Percentiles rank a stretch among this genome's conserved stretches.
These are phyloP conservation scores for Austrolebias charrua DNA, from an alignment of 2,797 vertebrate genomes.

Conservation along the genomic window DNA sequence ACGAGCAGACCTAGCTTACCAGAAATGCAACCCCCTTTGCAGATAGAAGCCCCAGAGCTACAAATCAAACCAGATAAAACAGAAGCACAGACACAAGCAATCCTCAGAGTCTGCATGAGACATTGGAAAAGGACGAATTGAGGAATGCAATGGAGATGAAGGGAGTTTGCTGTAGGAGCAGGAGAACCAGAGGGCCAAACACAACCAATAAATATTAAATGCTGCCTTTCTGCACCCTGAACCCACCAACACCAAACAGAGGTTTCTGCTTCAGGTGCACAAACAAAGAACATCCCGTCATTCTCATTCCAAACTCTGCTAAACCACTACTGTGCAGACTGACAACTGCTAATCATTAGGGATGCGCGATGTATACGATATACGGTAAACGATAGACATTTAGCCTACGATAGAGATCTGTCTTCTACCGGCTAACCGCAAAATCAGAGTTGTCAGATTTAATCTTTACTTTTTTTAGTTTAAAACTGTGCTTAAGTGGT, in stretches of 20 bases:
- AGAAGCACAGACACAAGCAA: conserved; percentile 21
- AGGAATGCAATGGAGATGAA: conserved; percentile 10
- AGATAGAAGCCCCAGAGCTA: conserved; percentile 18
- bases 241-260: conserved; percentile 9
- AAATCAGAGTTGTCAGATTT: too few species aligned
- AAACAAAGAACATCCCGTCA: not conserved
- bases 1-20: conserved; percentile 21
- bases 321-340: too few species aligned
- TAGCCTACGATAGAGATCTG: too few species aligned
- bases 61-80: conserved; percentile 29
- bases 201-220: conserved; percentile 66
- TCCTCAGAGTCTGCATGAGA: conserved; percentile 31
- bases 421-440: too few species aligned
- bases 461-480: too few species aligned
- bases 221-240: conserved; percentile 27
- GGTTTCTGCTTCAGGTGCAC: conserved; percentile 15
- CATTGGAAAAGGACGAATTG: not conserved
- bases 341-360: too few species aligned
- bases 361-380: too few species aligned
- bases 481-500: too few species aligned
- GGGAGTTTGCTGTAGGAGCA: conserved; percentile 22
- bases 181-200: conserved; percentile 38
- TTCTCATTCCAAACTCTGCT: not conserved
- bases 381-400: too few species aligned
- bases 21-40: conserved; percentile 5